These are phyloP conservation scores for Macroramphosus scolopax DNA, from an alignment of 2,797 vertebrate genomes.

Conservation along the genomic window DNA sequence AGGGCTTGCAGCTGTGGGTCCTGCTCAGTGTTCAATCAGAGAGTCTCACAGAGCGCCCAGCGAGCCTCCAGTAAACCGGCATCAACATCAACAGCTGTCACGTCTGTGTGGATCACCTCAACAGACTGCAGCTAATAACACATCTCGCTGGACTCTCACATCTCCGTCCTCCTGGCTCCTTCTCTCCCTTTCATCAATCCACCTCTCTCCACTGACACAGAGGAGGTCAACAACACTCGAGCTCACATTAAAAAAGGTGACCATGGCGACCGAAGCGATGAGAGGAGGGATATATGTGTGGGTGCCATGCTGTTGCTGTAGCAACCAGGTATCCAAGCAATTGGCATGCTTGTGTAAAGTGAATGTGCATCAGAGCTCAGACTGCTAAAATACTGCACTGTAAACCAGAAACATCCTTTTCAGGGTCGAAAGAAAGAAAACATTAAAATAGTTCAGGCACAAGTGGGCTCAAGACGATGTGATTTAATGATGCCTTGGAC, in stretches of 20 bases:
- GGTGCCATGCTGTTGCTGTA: constrained; percentile 40
- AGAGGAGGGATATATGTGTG: constrained; percentile 49
- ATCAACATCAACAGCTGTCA: no score
- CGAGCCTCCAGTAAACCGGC: no score
- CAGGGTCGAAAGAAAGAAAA: neutral
- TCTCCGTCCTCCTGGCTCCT: neutral
- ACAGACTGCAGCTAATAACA: no score
- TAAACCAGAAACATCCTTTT: neutral
- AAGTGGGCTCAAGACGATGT: no score
- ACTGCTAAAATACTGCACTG: constrained; percentile 2
- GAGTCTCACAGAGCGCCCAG: no score
- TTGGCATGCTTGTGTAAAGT: constrained; percentile 36
- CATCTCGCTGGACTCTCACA: no score
- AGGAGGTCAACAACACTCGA: constrained; percentile 37
- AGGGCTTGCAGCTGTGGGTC: no score
- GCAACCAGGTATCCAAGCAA: constrained; percentile 57
- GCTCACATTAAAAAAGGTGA: constrained; percentile 40
- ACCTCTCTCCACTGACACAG: constrained; percentile 11
- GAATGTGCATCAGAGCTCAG: constrained; percentile 21
- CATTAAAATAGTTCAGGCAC: no score
- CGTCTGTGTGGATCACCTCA: no score
- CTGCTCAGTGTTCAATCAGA: no score
- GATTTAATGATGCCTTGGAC: no score
- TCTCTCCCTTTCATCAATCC: constrained; percentile 2
- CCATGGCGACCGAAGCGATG: constrained; percentile 57